Base-by-base conservation (phyloP, 2,797 vertebrate genomes). In the Falco concolor region DNA sequence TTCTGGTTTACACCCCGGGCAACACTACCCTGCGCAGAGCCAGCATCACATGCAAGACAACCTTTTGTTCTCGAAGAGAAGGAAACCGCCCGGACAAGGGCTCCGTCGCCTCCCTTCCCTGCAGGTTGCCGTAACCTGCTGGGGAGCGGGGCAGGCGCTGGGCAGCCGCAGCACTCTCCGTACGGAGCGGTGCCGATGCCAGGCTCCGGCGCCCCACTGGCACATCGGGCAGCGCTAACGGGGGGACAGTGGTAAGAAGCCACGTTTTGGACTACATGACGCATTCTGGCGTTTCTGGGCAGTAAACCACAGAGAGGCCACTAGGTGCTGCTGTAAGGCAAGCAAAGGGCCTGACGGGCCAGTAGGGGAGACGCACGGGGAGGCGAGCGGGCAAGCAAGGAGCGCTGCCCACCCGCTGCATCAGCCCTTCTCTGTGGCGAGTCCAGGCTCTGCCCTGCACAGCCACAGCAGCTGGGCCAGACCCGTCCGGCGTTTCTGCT, bases 281-380 rank as follows among this genome's bases (percentile, higher is more conserved):
- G 12, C 21, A 60, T 77, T 60, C 38, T 2, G 20, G 44, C 24
- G 94, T 93, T 89, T 81, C 57, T 76, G 68, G 80, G 90, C 94
- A 94, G 95, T 95, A 97, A 92, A 34, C 70, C 56, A 8, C 75
- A 83, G 24, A 63, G 19, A 92, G 73, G 32, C 98, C 98, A 97
- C 97, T 97, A 98, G 98, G 96, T 97, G 98, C 89, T 97, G 97
- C 98, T 98, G 72, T 95, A 96, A 42, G 67, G 87, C 90, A 96
- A 96, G 93, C 83, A 93, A 97, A 92, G 63, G 79, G 28, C 54
- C 78, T 5, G 56, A 9, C 0, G 14, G 92, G 87, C 4, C 0
- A 59, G 77, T 0, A 18, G 27, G n/a, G 49, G 42, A 57, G 22
- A 32, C 3, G 21, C 1, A 42, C 61, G 13, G 38, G 42, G 47